These are phyloP conservation scores for Melinaea menophilus DNA, from an alignment of 2,888 invertebrate species.

Conservation along the genomic window DNA sequence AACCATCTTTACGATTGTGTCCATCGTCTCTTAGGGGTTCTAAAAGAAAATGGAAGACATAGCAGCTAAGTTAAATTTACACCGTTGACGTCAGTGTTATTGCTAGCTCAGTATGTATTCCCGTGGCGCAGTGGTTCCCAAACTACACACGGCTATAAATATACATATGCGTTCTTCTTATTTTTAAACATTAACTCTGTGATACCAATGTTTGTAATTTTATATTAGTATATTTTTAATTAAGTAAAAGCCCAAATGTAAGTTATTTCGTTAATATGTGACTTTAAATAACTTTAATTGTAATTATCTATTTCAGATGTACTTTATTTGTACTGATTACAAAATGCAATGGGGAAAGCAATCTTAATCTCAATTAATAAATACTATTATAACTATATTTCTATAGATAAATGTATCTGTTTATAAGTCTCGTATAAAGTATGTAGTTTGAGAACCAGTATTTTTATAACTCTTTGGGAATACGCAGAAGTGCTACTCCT, in stretches of 20 bases:
- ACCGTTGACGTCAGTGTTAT: slow-evolving; percentile 27
- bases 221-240: too few relatives aligned
- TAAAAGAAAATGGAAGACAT: slow-evolving; percentile 32
- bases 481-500: slow-evolving; percentile 37
- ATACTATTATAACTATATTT: not conserved
- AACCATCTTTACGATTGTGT: slow-evolving; percentile 25
- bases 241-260: too few relatives aligned
- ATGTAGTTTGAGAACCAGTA: slow-evolving; percentile 25
- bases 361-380: not conserved
- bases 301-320: too few relatives aligned
- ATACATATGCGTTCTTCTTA: too few relatives aligned
- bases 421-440: not conserved
- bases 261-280: too few relatives aligned
- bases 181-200: too few relatives aligned
- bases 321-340: too few relatives aligned
- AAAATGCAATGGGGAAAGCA: not conserved
- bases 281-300: too few relatives aligned
- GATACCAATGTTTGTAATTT: too few relatives aligned
- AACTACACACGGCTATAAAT: slow-evolving; percentile 10
- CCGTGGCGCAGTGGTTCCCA: slow-evolving; percentile 25
- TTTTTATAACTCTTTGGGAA: slow-evolving; percentile 29
- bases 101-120: slow-evolving; percentile 31
- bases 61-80: slow-evolving; percentile 37
- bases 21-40: slow-evolving; percentile 33
- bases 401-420: slow-evolving; percentile 1